Evolutionary conservation across 2,113 vertebrate species (phyloP).

Genomic region (Tragulus kanchil): DNA sequence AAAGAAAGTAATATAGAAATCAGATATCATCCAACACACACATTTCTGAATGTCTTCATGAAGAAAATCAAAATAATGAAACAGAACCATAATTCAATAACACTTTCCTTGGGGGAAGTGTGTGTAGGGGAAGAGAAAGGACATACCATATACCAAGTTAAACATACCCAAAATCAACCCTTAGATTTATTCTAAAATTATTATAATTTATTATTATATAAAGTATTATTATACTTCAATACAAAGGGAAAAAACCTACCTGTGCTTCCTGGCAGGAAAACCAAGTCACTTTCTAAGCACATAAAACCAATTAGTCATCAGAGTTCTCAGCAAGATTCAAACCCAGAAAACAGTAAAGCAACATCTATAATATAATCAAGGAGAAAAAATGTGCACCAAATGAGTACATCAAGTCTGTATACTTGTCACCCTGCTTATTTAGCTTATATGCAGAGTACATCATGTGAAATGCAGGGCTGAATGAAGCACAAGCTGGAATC

Average conservation of each 20-base stretch:
- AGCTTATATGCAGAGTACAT: too few relatives aligned
- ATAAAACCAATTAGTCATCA: slow-evolving; percentile 42
- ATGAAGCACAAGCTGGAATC: too few relatives aligned
- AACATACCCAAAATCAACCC: background rate
- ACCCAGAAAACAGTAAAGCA: slow-evolving; percentile 35
- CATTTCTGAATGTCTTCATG: slow-evolving; percentile 17
- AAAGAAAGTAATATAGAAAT: slow-evolving; percentile 39
- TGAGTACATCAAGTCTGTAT: too few relatives aligned
- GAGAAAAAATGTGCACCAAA: background rate
- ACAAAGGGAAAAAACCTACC: background rate
- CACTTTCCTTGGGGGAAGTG: background rate
- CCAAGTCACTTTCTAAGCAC: slow-evolving; percentile 13
- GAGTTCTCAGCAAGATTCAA: slow-evolving; percentile 13
- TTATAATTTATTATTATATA: too few relatives aligned
- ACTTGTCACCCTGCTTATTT: too few relatives aligned
- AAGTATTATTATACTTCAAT: slow-evolving; percentile 44
- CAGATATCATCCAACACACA: background rate
- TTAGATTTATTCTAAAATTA: slow-evolving; percentile 25
- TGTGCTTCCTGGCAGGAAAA: slow-evolving; percentile 1
- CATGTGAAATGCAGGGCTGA: too few relatives aligned
- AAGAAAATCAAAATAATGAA: slow-evolving; percentile 61
- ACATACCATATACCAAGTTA: background rate
- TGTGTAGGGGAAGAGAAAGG: background rate
- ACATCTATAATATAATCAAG: background rate
- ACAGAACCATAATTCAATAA: slow-evolving; percentile 30